A percentile compares a stretch with the other conserved stretches of the same genome.
These are phyloP conservation scores for Caenorhabditis sp. DNA, from an alignment of 2,888 invertebrate genomes.

Conservation along the genomic window DNA sequence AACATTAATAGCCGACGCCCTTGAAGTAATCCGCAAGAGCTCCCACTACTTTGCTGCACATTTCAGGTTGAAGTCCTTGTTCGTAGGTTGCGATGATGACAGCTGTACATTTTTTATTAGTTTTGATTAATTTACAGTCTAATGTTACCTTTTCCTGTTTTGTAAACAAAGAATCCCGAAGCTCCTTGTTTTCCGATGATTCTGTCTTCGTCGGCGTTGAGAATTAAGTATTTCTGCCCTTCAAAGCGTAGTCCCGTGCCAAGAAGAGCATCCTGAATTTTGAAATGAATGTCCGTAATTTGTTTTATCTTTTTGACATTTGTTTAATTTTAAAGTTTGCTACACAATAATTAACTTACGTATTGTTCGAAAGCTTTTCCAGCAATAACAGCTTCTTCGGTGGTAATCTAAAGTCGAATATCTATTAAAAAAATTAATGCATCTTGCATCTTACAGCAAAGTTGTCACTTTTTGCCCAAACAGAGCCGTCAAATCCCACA, in stretches of 20 bases:
- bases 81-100: slow-evolving; percentile 78
- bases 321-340: too few species aligned
- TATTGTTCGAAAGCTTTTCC: slow-evolving; percentile 70
- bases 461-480: slow-evolving; percentile 78
- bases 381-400: slow-evolving; percentile 71
- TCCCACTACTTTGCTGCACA: slow-evolving; percentile 77
- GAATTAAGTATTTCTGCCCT: slow-evolving; percentile 76
- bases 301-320: not conserved
- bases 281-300: not conserved
- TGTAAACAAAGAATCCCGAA: slow-evolving; percentile 79
- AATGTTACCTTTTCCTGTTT: slow-evolving; percentile 77
- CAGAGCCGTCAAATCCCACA: slow-evolving; percentile 76
- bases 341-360: slow-evolving; percentile 30
- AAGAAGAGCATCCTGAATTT: slow-evolving; percentile 67
- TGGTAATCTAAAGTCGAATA: slow-evolving; percentile 28
- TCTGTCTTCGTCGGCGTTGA: slow-evolving; percentile 76
- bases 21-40: slow-evolving; percentile 79
- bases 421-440: not conserved
- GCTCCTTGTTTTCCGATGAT: slow-evolving; percentile 79
- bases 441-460: slow-evolving; percentile 76
- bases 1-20: slow-evolving; percentile 72
- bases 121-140: not conserved
- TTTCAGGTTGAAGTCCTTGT: slow-evolving; percentile 78
- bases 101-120: slow-evolving; percentile 65
- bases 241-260: slow-evolving; percentile 77